phyloP scores from a whole-genome alignment of 2,888 invertebrate genomes.

The Adela reaumurella region DNA sequence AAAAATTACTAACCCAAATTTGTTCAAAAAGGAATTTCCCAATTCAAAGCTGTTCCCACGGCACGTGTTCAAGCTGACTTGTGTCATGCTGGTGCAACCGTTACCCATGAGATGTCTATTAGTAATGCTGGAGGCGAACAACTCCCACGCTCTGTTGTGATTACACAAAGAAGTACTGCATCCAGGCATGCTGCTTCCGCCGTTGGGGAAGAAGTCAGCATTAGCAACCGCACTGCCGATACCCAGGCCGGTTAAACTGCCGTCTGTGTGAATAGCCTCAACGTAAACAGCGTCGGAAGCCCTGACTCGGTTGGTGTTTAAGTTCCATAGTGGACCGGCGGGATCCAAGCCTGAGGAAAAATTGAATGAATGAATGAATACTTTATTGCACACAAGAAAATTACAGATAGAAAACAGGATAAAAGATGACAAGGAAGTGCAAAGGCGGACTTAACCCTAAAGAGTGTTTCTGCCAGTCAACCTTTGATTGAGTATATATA shows the following conservation, averaged over 20 bases:
- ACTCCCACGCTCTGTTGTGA: constrained; percentile 14
- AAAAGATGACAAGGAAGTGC: no score
- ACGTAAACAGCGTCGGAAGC: constrained; percentile 19
- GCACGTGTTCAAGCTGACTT: constrained; percentile 2
- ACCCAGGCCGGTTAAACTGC: constrained; percentile 12
- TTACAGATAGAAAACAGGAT: no score
- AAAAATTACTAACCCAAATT: constrained; percentile 26
- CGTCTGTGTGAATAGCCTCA: constrained; percentile 17
- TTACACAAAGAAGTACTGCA: constrained; percentile 23
- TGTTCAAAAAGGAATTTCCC: constrained; percentile 25
- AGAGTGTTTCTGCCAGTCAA: no score
- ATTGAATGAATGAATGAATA: no score
- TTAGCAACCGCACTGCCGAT: constrained; percentile 8
- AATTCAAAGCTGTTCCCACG: constrained; percentile 10
- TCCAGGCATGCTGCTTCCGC: constrained; percentile 32
- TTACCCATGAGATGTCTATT: constrained; percentile 17
- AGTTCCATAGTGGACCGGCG: constrained; percentile 37
- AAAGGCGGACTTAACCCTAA: no score
- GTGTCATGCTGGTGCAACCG: constrained; percentile 1
- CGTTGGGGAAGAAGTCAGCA: constrained; percentile 12
- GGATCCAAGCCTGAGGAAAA: constrained; percentile 14
- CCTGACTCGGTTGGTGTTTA: constrained; percentile 8
- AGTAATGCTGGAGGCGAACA: constrained; percentile 7
- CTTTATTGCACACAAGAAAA: no score
- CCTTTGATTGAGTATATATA: no score